Evolutionary conservation across 2,113 vertebrate species (phyloP), one percentile per base, ranked within the genome.

Genomic region (Periophthalmus modestus): DNA sequence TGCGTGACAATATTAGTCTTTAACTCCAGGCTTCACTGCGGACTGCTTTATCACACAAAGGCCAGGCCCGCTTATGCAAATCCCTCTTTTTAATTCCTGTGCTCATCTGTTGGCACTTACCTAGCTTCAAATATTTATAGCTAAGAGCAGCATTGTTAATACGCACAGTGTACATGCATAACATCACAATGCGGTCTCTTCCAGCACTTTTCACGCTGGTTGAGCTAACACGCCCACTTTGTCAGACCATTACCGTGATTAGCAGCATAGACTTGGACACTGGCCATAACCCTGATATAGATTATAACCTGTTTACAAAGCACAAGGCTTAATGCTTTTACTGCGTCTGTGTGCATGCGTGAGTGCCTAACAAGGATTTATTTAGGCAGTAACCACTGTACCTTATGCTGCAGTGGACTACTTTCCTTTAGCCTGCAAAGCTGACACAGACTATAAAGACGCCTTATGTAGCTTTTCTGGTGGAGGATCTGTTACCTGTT

Each of bases 161-260:
- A 83, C 73, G 61, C 46, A 57, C 23, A 52, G 16, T 73, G 55
- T 47, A 61, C 68, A 79, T 73, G 73, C 57, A 78, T 57, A 70
- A 70, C 33, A 84, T 71, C 74, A 85, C 68, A 82, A 59, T 43
- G 52, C 36, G 62, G 21, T 24, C 43, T 16, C 33, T 3, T n/a
- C 46, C 2, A n/a, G 70, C 69, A 43, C 58, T 78, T 55, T 59
- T 58, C 59, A 59, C 4, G 21, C 76, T 66, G 72, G 33, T 65
- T 47, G 68, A 73, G 69, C 13, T 72, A 34, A 70, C 73, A 47
- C 46, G 16, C 69, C 33, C 11, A 68, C 73, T 80, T 78, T 74
- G 79, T 82, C 58, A 73, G 72, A 68, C 85, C 87, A 89, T 89
- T 89, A 87, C 16, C 65, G 75, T 87, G 87, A 91, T 91, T 89